These are phyloP conservation scores for Nineta flava DNA, from an alignment of 2,888 invertebrate species.

Conservation along the genomic window DNA sequence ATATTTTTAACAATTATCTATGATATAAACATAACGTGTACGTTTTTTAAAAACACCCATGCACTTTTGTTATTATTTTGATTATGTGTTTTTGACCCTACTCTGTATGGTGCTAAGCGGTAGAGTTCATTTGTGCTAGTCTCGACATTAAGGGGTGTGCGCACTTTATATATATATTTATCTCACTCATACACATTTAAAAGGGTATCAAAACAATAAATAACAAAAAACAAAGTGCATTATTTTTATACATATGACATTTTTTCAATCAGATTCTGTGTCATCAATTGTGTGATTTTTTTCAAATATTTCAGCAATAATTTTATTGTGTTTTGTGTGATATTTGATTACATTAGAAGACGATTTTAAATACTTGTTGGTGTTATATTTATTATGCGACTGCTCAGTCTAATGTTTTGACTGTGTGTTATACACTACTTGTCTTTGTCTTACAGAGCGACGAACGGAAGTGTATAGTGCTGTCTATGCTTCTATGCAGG, in stretches of 20 bases:
- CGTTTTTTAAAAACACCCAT: constrained; percentile 24
- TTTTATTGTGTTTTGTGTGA: not conserved
- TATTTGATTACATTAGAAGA: too few species aligned
- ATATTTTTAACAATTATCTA: too few species aligned
- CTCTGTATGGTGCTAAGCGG: constrained; percentile 21
- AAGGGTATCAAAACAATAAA: not conserved
- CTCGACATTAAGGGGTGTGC: constrained; percentile 26
- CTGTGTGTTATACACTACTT: not conserved
- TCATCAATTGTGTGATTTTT: not conserved
- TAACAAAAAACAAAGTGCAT: constrained; percentile 1
- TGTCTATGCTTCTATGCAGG: constrained; percentile 1
- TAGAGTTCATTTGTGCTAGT: constrained; percentile 29
- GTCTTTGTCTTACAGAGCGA: constrained; percentile 1
- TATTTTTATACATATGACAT: not conserved
- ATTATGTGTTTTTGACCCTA: constrained; percentile 45
- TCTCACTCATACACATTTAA: constrained; percentile 4
- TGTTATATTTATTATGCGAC: not conserved
- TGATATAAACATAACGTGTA: not conserved
- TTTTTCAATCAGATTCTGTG: not conserved
- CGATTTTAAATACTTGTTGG: not conserved
- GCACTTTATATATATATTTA: constrained; percentile 16
- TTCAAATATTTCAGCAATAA: not conserved
- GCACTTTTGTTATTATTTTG: constrained; percentile 61
- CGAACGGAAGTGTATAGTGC: constrained; percentile 1
- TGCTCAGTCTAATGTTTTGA: not conserved